Evolutionary conservation across 2,113 vertebrate species (phyloP).

Genomic region (Heloderma charlesbogerti): DNA sequence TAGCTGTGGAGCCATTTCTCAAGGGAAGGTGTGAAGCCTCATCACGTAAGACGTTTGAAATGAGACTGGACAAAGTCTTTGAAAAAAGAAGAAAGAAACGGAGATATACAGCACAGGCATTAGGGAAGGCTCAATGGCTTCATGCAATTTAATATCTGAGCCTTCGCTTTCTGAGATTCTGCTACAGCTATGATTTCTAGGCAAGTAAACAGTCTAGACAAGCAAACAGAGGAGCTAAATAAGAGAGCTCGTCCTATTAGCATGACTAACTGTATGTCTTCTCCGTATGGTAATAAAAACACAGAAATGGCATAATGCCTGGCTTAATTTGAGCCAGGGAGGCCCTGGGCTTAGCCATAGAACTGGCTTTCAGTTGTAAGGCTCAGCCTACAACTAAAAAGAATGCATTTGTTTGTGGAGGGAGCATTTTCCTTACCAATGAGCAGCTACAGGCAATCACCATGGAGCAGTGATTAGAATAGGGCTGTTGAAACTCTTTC

Average conservation of each 20-base stretch:
- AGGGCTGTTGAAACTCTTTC: no score
- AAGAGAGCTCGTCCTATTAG: constrained; percentile 66
- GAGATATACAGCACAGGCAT: constrained; percentile 24
- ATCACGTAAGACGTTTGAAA: constrained; percentile 52
- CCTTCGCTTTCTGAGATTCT: constrained; percentile 43
- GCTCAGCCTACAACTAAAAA: neutral
- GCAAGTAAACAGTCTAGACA: constrained; percentile 14
- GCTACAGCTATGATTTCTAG: constrained; percentile 57
- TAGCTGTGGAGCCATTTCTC: constrained; percentile 54
- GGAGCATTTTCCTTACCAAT: neutral
- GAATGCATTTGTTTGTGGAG: neutral
- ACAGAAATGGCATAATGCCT: constrained; percentile 58
- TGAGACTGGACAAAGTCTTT: constrained; percentile 55
- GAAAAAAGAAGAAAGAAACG: constrained; percentile 54
- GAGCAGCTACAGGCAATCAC: neutral
- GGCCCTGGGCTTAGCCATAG: neutral
- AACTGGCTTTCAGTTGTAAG: neutral
- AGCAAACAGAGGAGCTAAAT: constrained; percentile 69
- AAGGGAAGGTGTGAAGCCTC: constrained; percentile 37
- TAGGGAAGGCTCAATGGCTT: neutral
- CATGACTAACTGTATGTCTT: constrained; percentile 67
- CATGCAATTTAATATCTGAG: neutral
- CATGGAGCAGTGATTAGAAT: neutral
- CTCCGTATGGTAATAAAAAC: constrained; percentile 68
- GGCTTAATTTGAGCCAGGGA: neutral